A percentile compares a stretch with the other conserved stretches of the same genome.
These are phyloP conservation scores for Dioctria linearis DNA, from an alignment of 2,888 invertebrate genomes.

Conservation along the genomic window DNA sequence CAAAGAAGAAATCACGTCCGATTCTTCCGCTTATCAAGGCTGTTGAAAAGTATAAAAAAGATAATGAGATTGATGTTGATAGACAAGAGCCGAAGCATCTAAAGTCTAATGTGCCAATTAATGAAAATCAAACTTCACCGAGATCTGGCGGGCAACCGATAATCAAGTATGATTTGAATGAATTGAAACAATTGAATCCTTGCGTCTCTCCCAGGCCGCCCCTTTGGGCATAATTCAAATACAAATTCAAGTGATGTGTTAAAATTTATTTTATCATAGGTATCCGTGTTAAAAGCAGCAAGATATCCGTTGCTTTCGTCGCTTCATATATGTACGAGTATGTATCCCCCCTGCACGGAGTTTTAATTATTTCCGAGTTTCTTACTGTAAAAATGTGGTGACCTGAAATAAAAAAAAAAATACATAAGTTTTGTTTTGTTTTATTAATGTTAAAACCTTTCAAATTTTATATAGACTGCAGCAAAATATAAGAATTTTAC, in stretches of 20 bases:
- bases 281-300: background rate
- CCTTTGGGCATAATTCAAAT: constrained; percentile 20
- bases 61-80: constrained; percentile 64
- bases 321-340: background rate
- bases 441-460: background rate
- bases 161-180: constrained; percentile 57
- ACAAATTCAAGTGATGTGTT: background rate
- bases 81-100: constrained; percentile 64
- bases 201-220: constrained; percentile 9
- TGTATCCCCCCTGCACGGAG: no score
- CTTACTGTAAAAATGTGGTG: constrained; percentile 10
- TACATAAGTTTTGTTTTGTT: background rate
- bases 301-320: constrained; percentile 2
- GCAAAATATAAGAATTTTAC: no score
- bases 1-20: constrained; percentile 65
- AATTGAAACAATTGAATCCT: constrained; percentile 58
- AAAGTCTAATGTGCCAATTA: constrained; percentile 65
- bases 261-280: constrained; percentile 21
- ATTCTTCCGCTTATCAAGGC: constrained; percentile 66
- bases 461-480: no score
- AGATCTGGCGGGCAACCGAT: constrained; percentile 14
- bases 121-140: constrained; percentile 51
- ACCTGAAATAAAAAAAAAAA: constrained; percentile 27
- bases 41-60: constrained; percentile 64
- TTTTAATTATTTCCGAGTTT: background rate